A percentile compares a stretch with the other conserved stretches of the same genome.
phyloP scores from a whole-genome alignment of 1,140 invertebrate genomes.

The silkworm (Bombyx mori) region DNA sequence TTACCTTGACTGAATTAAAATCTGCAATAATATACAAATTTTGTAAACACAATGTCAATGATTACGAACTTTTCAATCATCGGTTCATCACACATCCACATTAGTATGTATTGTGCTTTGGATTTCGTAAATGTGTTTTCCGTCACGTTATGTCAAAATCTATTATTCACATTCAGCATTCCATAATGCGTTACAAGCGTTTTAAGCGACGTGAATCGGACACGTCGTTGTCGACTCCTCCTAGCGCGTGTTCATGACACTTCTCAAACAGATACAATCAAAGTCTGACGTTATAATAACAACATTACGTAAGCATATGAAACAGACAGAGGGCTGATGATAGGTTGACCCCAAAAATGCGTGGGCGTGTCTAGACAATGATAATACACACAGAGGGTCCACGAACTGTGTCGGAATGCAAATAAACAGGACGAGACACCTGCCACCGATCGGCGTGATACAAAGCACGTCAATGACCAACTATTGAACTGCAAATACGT shows the following conservation, averaged over 20 bases:
- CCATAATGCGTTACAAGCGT: too few species aligned
- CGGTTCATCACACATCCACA: too few species aligned
- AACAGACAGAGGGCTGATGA: constrained; percentile 37
- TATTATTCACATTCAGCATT: too few species aligned
- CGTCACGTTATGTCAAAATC: too few species aligned
- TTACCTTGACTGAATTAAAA: too few species aligned
- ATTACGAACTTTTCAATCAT: too few species aligned
- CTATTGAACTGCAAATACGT: background rate
- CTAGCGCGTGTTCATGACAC: constrained; percentile 6
- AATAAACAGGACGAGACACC: constrained; percentile 60
- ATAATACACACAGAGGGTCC: constrained; percentile 43
- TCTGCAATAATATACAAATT: too few species aligned
- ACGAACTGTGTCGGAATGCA: constrained; percentile 59
- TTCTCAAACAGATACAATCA: constrained; percentile 17
- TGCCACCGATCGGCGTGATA: constrained; percentile 44
- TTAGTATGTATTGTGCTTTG: too few species aligned
- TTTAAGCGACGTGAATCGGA: too few species aligned
- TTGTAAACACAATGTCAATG: too few species aligned
- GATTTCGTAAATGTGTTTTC: too few species aligned
- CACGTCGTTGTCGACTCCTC: too few species aligned
- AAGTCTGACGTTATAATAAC: constrained; percentile 39
- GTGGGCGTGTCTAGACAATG: constrained; percentile 46
- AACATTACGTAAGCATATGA: constrained; percentile 41
- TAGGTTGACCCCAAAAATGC: constrained; percentile 41
- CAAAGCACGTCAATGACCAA: constrained; percentile 40